Evolutionary conservation across 2,888 invertebrate species (phyloP).

Genomic region (Limnephilus marmoratus): DNA sequence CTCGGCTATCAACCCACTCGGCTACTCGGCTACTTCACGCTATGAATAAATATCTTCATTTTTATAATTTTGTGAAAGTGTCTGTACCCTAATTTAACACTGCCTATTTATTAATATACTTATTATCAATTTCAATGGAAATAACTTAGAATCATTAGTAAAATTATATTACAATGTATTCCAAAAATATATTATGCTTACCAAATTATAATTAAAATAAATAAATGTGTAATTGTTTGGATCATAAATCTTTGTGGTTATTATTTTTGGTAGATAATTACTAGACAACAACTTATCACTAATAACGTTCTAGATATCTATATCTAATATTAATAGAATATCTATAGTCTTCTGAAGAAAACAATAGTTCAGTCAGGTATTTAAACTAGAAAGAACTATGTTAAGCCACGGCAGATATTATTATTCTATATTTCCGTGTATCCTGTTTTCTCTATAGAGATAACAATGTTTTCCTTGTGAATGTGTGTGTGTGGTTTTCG

Average conservation of each 20-base stretch:
- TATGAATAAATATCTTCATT: neutral
- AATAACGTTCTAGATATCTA: constrained; percentile 28
- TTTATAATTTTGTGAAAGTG: constrained; percentile 16
- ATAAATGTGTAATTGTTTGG: constrained; percentile 47
- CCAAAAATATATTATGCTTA: constrained; percentile 26
- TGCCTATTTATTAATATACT: neutral
- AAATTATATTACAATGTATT: constrained; percentile 18
- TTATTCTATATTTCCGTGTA: neutral
- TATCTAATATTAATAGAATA: constrained; percentile 20
- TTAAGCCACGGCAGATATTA: neutral
- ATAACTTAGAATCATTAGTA: constrained; percentile 16
- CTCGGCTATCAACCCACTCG: neutral
- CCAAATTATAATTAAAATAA: constrained; percentile 28
- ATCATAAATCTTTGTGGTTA: constrained; percentile 46
- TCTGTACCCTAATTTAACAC: constrained; percentile 26
- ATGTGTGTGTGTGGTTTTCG: constrained; percentile 62
- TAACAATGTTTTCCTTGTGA: constrained; percentile 27
- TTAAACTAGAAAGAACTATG: neutral
- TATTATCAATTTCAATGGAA: constrained; percentile 13
- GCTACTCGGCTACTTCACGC: neutral
- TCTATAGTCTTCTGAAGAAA: neutral
- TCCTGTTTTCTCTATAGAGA: constrained; percentile 26
- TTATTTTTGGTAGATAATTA: constrained; percentile 19
- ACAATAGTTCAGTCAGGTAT: constrained; percentile 23
- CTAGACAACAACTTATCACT: constrained; percentile 18